Conservation (phyloP, 2,888 invertebrate genomes). For the Stenoptilia bipunctidactyla region DNA sequence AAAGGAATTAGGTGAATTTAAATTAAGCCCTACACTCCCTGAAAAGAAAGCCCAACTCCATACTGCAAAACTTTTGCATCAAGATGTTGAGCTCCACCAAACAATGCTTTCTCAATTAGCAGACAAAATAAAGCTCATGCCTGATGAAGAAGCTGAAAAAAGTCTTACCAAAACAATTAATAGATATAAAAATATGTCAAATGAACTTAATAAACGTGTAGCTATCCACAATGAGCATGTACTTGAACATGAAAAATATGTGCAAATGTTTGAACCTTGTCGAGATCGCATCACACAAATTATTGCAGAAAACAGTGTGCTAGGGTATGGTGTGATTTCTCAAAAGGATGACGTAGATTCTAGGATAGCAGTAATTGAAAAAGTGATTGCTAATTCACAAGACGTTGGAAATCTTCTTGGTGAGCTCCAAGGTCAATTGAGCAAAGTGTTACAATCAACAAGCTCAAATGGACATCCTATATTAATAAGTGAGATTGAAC, state of each 20-base stretch:
- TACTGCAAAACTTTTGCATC: conserved; percentile 81
- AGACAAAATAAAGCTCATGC: conserved; percentile 83
- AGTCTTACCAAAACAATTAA: conserved; percentile 81
- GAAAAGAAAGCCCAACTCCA: conserved; percentile 92
- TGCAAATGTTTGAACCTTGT: conserved; percentile 84
- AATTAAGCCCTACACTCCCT: conserved; percentile 82
- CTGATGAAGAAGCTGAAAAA: conserved; percentile 83
- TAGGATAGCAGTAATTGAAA: conserved; percentile 81
- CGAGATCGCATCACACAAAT: conserved; percentile 86
- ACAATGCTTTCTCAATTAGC: conserved; percentile 86
- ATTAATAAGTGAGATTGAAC: conserved; percentile 79
- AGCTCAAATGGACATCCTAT: conserved; percentile 82
- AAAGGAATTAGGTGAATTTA: conserved; percentile 78
- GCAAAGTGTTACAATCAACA: conserved; percentile 81
- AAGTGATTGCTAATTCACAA: conserved; percentile 78
- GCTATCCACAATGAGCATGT: conserved; percentile 79
- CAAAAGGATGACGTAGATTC: conserved; percentile 85
- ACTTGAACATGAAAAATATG: conserved; percentile 84
- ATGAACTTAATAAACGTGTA: conserved; percentile 77
- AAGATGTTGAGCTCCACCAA: conserved; percentile 89
- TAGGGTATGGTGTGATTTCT: conserved; percentile 82
- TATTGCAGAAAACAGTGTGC: conserved; percentile 81
- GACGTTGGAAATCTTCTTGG: conserved; percentile 80
- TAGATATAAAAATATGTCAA: conserved; percentile 77
- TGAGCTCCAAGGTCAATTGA: conserved; percentile 78